Evolutionary conservation across 2,797 vertebrate species (phyloP), one percentile per base, ranked within the genome.

Genomic region (Falco berigora): DNA sequence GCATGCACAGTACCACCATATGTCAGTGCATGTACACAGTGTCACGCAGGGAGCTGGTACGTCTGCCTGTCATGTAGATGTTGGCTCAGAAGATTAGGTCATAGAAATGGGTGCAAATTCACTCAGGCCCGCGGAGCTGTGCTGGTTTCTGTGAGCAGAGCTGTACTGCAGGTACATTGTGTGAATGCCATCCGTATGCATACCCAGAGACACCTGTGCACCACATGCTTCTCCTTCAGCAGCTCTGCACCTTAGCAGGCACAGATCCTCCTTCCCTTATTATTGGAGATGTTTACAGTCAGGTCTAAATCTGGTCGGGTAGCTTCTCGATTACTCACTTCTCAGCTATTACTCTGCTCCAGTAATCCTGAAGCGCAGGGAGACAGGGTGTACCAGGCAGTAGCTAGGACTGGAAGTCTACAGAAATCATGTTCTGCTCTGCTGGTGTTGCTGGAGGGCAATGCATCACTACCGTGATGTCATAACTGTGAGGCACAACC

Each of bases 291-390:
- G 86, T 96, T 97, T 96, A 86, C 56, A 88, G 73, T 71, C 56
- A 90, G 59, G 22, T 82, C 73, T 86, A 66, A 86, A 87, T 90
- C 92, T 96, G 75, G 86, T 89, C 90, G 94, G 88, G 95, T 95
- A 96, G 85, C 94, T 96, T 97, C 79, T 92, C 30, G 4, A n/a
- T 97, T 97, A 97, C 91, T 97, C 97, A 97, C 42, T 77, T 96
- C 84, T 89, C 84, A 95, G 91, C 79, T 96, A 94, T 96, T 89
- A 68, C 84, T 81, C 49, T 74, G 94, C 95, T 93, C 92, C 93
- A 67, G 86, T 92, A 94, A 95, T 71, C 52, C 66, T 72, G 49
- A 92, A 93, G 75, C 68, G 90, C 3, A 3, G 58, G 40, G 69
- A 95, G 82, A 86, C 72, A 85, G 71, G 73, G 76, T 64, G 92